Evolutionary conservation across 1,140 invertebrate species (phyloP), one percentile per base, ranked within the genome.

Genomic region (Pogonomyrmex californicus): DNA sequence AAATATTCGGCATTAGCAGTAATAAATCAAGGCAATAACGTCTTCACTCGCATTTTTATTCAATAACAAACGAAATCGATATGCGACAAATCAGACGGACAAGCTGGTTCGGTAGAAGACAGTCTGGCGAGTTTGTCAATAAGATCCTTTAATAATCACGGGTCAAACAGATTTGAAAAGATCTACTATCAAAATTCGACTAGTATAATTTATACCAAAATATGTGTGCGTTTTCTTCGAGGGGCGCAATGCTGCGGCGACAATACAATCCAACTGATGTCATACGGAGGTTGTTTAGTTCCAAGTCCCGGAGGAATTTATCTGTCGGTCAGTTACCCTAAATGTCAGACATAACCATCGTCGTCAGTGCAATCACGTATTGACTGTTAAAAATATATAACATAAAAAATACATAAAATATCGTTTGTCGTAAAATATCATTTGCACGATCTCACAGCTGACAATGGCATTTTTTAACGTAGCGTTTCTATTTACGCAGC

Each of bases 111-210:
- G 58, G 51, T 82, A 78, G 78, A 88, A 90, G 71, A 90, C 88
- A 77, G 60, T 90, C 81, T 62, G 47, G 4, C 62, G 63, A 90
- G 87, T 44, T 75, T 71, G 44, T 62, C 44, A 49, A 86, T 75
- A 77, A 83, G 44, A 77, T n/a, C 36, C 1, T 65, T 30, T 47
- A 76, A n/a, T 78, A 51, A 77, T 54, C 47, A 62, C 38, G 30
- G 38, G 58, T 54, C 41, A 66, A 51, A 9, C 4, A 76, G 54
- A 58, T 81, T 41, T 33, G 12, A 9, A n/a, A 68, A 79, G 36
- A 38, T 33, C 44, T 51, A 66, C 7, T 36, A 7, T 73, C 77
- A 83, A 91, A 91, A 91, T 90, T 90, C 36, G 17, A 5, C 76
- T 36, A 82, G 88, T 87, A 36, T 44, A 47, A 49, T 5, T 33